Evolutionary conservation across 2,113 vertebrate genomes (phyloP).

Genomic region (Panthera tigris): DNA sequence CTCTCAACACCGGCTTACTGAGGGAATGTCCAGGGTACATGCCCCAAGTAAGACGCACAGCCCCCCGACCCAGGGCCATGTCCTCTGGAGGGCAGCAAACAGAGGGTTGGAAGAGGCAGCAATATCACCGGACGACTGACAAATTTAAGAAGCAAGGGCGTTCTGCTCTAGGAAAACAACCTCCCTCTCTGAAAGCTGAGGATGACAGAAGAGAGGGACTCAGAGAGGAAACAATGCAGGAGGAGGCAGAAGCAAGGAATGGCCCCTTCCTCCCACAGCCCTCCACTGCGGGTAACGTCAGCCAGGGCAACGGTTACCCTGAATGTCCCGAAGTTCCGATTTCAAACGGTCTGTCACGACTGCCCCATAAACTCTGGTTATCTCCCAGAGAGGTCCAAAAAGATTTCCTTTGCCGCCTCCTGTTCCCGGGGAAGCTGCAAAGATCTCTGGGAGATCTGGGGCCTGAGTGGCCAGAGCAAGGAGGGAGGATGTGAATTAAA

Average conservation of each 20-base stretch:
- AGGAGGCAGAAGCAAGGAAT: not conserved
- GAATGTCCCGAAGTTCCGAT: not conserved
- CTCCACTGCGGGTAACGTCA: not conserved
- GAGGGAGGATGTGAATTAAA: rapidly evolving
- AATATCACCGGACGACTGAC: rapidly evolving
- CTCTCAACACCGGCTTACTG: not conserved
- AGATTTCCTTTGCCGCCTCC: not conserved
- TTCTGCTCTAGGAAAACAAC: not conserved
- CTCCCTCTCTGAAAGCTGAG: not conserved
- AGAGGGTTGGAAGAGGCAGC: not conserved
- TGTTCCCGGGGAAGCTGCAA: not conserved
- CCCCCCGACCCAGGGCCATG: not conserved
- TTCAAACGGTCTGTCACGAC: not conserved
- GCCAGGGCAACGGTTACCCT: too few relatives aligned
- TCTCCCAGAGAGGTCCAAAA: not conserved
- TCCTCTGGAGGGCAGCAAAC: not conserved
- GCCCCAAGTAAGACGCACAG: not conserved
- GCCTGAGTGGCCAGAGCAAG: not conserved
- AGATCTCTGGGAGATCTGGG: not conserved
- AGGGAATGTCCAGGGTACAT: not conserved
- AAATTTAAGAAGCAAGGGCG: not conserved
- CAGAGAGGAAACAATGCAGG: not conserved
- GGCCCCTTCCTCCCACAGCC: not conserved
- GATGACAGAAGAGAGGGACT: not conserved
- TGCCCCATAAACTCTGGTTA: not conserved